phyloP scores from a whole-genome alignment of 2,888 invertebrate genomes.

The Tipula lateralis region DNA sequence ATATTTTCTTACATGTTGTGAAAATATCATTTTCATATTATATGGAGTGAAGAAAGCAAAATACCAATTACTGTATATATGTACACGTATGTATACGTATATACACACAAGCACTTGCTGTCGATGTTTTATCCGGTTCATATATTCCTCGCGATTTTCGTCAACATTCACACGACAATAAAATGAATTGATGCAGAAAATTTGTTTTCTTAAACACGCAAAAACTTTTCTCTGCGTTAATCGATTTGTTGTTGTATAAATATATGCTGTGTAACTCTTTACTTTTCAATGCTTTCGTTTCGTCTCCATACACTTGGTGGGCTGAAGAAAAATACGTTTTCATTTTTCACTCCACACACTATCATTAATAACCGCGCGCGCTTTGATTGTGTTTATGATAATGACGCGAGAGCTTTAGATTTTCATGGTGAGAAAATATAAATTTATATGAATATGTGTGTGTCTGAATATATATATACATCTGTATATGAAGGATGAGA shows the following conservation, averaged over 20 bases:
- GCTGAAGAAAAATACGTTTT: neutral
- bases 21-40: neutral
- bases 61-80: neutral
- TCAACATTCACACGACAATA: neutral
- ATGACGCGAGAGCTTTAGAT: neutral
- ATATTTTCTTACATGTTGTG: neutral
- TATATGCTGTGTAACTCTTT: neutral
- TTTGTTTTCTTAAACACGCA: neutral
- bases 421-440: neutral
- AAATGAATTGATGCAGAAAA: constrained; percentile 24
- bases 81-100: neutral
- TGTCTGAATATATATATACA: too few species aligned
- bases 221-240: neutral
- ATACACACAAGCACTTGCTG: neutral
- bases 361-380: neutral
- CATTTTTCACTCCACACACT: neutral
- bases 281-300: too few species aligned
- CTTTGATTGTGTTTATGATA: neutral
- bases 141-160: neutral
- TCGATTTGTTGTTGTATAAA: neutral
- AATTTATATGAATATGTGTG: neutral
- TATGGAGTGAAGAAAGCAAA: neutral
- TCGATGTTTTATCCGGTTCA: neutral
- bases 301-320: neutral
- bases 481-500: too few species aligned